phyloP scores from a whole-genome alignment of 2,888 invertebrate species.

The Protophormia terraenovae region DNA sequence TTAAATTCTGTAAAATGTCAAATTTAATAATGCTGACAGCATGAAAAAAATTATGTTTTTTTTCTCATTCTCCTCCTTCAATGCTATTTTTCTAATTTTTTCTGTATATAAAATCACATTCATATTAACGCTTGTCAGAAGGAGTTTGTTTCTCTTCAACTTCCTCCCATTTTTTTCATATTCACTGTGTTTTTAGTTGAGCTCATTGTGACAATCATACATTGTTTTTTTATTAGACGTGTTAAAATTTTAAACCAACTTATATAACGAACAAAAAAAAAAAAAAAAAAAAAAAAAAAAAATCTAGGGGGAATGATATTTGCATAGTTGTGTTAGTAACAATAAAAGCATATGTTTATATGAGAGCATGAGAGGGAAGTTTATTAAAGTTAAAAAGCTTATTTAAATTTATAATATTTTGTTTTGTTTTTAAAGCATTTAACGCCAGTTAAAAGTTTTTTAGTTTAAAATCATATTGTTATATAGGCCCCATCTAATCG shows the following conservation, averaged over 20 bases:
- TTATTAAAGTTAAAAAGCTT: constrained; percentile 14
- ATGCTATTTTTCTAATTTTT: background rate
- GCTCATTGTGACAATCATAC: constrained; percentile 9
- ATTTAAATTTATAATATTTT: constrained; percentile 1
- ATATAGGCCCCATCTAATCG: too few relatives aligned
- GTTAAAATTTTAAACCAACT: constrained; percentile 47
- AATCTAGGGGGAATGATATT: constrained; percentile 3
- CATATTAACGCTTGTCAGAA: background rate
- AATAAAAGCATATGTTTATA: background rate
- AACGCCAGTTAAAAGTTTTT: background rate
- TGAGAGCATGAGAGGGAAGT: background rate
- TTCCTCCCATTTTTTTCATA: background rate
- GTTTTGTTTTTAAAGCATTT: background rate
- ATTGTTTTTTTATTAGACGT: constrained; percentile 46
- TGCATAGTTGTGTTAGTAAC: background rate
- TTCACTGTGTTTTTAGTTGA: background rate
- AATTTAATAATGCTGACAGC: too few relatives aligned
- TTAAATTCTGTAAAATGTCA: too few relatives aligned
- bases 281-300: background rate
- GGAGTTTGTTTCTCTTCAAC: background rate
- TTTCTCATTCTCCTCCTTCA: too few relatives aligned
- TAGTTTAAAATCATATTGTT: too few relatives aligned
- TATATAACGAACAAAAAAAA: background rate
- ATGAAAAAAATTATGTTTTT: too few relatives aligned
- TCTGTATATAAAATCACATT: background rate